phyloP scores from a whole-genome alignment of 2,888 invertebrate species.

The Scrobipalpa costella region DNA sequence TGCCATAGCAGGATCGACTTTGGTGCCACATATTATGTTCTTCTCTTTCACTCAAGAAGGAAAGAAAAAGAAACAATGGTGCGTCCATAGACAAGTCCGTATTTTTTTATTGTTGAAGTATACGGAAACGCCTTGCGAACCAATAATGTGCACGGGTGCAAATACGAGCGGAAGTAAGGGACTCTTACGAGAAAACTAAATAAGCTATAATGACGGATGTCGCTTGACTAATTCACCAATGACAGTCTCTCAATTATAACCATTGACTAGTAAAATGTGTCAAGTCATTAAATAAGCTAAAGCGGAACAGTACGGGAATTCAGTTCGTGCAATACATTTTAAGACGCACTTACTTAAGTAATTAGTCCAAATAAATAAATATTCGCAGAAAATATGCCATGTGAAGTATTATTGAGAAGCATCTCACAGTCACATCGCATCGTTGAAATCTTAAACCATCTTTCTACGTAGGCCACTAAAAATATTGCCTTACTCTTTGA shows the following conservation, averaged over 20 bases:
- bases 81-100: no score
- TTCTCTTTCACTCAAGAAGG: no score
- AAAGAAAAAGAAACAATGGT: no score
- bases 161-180: background rate
- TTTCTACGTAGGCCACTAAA: background rate
- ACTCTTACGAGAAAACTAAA: constrained; percentile 52
- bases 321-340: constrained; percentile 2
- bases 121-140: no score
- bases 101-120: no score
- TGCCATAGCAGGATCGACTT: no score
- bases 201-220: constrained; percentile 60
- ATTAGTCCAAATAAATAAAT: background rate
- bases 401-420: background rate
- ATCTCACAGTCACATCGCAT: background rate
- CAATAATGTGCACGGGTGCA: no score
- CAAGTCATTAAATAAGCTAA: constrained; percentile 20
- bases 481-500: no score
- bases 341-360: background rate
- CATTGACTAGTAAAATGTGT: constrained; percentile 64
- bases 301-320: constrained; percentile 1
- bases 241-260: constrained; percentile 63
- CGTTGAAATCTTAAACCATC: constrained; percentile 14
- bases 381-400: background rate
- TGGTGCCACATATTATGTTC: no score
- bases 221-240: constrained; percentile 55